These are phyloP conservation scores for Agrenia bidenticulata DNA, from an alignment of 2,888 invertebrate genomes.

Conservation along the genomic window DNA sequence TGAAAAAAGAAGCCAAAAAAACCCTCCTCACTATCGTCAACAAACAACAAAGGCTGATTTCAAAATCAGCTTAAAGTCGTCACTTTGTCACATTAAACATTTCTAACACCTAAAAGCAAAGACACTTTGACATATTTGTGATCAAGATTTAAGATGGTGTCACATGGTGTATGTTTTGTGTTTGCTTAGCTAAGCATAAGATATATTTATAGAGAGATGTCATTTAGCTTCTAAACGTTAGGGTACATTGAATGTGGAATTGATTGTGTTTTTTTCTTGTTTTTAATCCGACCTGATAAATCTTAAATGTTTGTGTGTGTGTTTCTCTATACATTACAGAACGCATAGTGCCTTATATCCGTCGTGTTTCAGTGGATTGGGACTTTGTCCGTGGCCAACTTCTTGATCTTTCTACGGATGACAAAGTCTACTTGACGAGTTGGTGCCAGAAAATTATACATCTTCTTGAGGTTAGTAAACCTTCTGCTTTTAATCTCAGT, in stretches of 20 bases:
- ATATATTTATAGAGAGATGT: too few relatives aligned
- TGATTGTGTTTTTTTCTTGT: too few relatives aligned
- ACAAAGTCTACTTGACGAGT: slow-evolving; percentile 43
- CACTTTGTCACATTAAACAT: neutral
- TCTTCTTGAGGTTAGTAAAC: slow-evolving; percentile 44
- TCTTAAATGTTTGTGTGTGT: too few relatives aligned
- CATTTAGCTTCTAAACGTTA: too few relatives aligned
- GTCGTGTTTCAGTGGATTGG: slow-evolving; percentile 46
- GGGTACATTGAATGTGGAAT: too few relatives aligned
- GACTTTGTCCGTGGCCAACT: slow-evolving; percentile 50
- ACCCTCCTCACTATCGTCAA: slow-evolving; percentile 20
- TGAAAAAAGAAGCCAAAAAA: too few relatives aligned
- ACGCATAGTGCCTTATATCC: slow-evolving; percentile 47
- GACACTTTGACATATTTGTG: neutral
- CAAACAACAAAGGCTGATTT: slow-evolving; percentile 27
- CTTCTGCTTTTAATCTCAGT: too few relatives aligned
- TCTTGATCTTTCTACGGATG: slow-evolving; percentile 44
- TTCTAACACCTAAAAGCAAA: neutral
- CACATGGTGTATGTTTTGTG: too few relatives aligned
- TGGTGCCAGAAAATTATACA: slow-evolving; percentile 51
- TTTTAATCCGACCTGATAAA: too few relatives aligned
- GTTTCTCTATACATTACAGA: too few relatives aligned
- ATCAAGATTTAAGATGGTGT: neutral
- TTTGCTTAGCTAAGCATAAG: too few relatives aligned
- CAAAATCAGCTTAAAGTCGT: neutral